Base-by-base conservation (phyloP, 1,140 invertebrate species). In the Musca vetustissima region DNA sequence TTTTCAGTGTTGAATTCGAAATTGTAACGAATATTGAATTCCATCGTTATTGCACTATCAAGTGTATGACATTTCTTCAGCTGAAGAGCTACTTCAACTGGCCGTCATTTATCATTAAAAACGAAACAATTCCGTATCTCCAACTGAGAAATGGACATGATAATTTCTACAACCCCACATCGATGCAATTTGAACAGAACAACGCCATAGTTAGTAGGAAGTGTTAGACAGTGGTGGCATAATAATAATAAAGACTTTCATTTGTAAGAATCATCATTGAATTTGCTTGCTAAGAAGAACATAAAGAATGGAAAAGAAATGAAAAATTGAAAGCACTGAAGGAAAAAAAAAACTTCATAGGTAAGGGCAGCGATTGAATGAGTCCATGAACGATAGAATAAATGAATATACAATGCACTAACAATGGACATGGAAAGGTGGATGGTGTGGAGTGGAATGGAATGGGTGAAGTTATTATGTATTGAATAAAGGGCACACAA, bases 101-200 rank as follows among this genome's bases (percentile, higher is more conserved):
- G 11, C 28, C 19, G 8, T 36, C 57, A 28, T 61, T 61, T 61
- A 61, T 61, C 57, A 61, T 61, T 61, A 61, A 61, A 61, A 36
- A 61, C 43, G 28, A 61, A 61, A 61, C 28, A 61, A 61, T 36
- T 61, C 36, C 4, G 11, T 43, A 43, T 43, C 36, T 61, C 36
- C 17, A 61, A 61, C 36, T 61, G 57, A 32, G 36, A 36, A 61
- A 61, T 8, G 36, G 36, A 43, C 6, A 28, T 28, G 3, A 4
- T 28, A 49, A n/a, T 2, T 49, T 0, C 15, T 49, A n/a, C 14
- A 49, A 52, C 21, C 48, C 6, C 17, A 17, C 0, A 52, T 9
- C 9, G 1, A 52, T 19, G 49, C 17, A 52, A 19, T 52, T 0
- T 22, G 2, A 52, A 19, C 49, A 52, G 19, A 52, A 6, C 49